Evolutionary conservation across 2,797 vertebrate genomes (phyloP), one percentile per base, ranked within the genome.

Genomic region (Gallinago nigripennis): DNA sequence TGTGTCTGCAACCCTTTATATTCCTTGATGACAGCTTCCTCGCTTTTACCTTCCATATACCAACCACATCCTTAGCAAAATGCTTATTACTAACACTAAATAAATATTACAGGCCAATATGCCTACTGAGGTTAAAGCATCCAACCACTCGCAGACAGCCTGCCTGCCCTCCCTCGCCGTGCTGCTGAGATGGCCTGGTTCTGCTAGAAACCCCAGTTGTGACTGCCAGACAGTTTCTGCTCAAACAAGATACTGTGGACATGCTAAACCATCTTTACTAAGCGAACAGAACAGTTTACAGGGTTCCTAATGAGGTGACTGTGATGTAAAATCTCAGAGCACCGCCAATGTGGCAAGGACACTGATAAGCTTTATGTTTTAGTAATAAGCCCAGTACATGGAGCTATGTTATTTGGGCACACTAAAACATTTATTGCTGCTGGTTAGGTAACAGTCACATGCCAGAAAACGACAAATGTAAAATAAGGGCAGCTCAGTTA

Each of bases 391-490:
- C 78, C 57, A 63, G 80, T 46, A 76, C 51, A 68, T 4, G 37
- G 31, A 89, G 66, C 72, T 60, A n/a, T 12, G 58, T 50, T 92
- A 60, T 41, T 23, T 31, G 58, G 70, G 54, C 80, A 73, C 46
- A 31, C 75, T 96, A 64, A 95, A 96, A 94, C 88, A 89, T 89
- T 94, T 64, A 86, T 64, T 77, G 64, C 90, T 85, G 56, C 86
- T 71, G 66, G 46, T 93, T 93, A 92, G 71, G 86, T 95, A 95
- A 94, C 78, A 90, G 81, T 80, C 48, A 7, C 64, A 64, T 39
- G 53, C 63, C 75, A 60, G 60, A 66, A 33, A 94, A 77, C 0
- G 6, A 88, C 78, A 60, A 5, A n/a, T 3, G 35, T 63, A 77
- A 94, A 93, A 37, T 45, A 79, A 72, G 61, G 56, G 31, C 80